Conservation (phyloP, 1,140 invertebrate species). For the Drosophila paulistorum region DNA sequence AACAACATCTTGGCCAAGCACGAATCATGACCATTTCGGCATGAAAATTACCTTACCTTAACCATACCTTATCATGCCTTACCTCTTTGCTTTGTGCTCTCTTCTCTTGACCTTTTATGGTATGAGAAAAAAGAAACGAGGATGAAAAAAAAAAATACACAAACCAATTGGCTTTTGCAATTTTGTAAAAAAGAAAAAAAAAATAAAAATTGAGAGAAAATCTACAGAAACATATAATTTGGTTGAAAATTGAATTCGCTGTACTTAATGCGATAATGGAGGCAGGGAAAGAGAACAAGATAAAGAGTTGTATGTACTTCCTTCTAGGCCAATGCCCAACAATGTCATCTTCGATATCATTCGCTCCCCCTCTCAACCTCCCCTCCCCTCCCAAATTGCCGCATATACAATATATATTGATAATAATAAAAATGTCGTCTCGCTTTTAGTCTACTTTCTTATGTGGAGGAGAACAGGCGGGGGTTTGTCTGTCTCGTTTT, state of each 20-base stretch:
- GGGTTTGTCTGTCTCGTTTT: slow-evolving; percentile 23
- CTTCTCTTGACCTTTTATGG: slow-evolving; percentile 49
- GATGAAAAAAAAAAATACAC: background rate
- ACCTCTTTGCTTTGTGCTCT: background rate
- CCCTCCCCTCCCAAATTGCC: slow-evolving; percentile 8
- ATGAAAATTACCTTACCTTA: slow-evolving; percentile 71
- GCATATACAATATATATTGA: slow-evolving; percentile 41
- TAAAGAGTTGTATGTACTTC: background rate
- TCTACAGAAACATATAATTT: slow-evolving; percentile 2
- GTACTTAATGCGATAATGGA: slow-evolving; percentile 50
- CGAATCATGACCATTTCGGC: slow-evolving; percentile 77
- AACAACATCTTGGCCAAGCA: slow-evolving; percentile 48
- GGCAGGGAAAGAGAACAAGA: background rate
- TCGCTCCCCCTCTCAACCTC: slow-evolving; percentile 1
- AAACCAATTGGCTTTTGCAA: slow-evolving; percentile 41
- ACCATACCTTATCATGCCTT: background rate
- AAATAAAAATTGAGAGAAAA: background rate
- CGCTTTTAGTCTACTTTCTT: slow-evolving; percentile 26
- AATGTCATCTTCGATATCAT: slow-evolving; percentile 74
- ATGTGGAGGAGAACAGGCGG: background rate
- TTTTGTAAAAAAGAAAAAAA: slow-evolving; percentile 14
- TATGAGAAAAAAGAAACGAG: background rate
- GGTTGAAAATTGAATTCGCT: slow-evolving; percentile 64
- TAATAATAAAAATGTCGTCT: slow-evolving; percentile 71
- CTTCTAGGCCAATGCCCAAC: slow-evolving; percentile 63